Evolutionary conservation across 2,888 invertebrate genomes (phyloP).

Genomic region (Lasius fuliginosus): DNA sequence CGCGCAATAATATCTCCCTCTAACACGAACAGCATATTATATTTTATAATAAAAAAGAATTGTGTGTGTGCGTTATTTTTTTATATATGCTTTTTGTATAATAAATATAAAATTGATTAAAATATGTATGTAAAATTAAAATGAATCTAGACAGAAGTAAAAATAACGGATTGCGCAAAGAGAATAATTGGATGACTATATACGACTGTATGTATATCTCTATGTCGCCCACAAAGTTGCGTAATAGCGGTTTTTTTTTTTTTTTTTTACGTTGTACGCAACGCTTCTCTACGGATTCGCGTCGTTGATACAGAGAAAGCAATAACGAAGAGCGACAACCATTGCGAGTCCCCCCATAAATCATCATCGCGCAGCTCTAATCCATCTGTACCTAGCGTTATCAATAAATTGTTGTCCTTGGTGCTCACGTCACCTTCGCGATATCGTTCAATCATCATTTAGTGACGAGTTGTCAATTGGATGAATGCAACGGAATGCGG

Average conservation of each 20-base stretch:
- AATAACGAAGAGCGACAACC: conserved; percentile 12
- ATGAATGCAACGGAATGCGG: not conserved
- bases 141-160: conserved; percentile 4
- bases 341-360: conserved; percentile 8
- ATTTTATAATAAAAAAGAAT: not conserved
- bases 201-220: not conserved
- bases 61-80: too few species aligned
- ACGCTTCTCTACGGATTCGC: not conserved
- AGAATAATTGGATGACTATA: not conserved
- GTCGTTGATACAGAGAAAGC: not conserved
- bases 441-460: conserved; percentile 20
- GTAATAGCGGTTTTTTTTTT: not conserved
- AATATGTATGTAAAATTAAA: not conserved
- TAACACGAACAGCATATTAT: not conserved
- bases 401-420: conserved; percentile 32
- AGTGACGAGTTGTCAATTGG: not conserved
- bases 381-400: not conserved
- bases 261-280: not conserved
- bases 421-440: not conserved
- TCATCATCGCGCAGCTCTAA: conserved; percentile 25
- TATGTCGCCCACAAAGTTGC: not conserved
- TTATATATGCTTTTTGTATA: not conserved
- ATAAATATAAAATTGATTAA: not conserved
- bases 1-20: not conserved
- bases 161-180: not conserved